phyloP scores from a whole-genome alignment of 1,140 invertebrate species.

The Ceratoteleas bidentatus region DNA sequence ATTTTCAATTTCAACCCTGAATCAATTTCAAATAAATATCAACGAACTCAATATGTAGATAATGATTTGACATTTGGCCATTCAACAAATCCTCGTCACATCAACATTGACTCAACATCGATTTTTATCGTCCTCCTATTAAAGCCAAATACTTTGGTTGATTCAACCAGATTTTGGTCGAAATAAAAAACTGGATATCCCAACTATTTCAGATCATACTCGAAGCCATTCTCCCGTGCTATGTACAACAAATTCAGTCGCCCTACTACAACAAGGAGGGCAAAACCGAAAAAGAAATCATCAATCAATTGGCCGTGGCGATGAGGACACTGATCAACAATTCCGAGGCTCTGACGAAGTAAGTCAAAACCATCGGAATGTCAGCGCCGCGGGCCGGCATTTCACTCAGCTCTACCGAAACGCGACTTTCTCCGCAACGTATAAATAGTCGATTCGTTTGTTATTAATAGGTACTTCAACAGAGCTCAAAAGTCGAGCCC shows the following conservation, averaged over 20 bases:
- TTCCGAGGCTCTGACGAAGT: slow-evolving; percentile 97
- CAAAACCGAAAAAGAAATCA: slow-evolving; percentile 96
- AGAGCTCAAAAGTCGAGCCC: slow-evolving; percentile 93
- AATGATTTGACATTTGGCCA: no score
- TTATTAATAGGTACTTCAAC: slow-evolving; percentile 89
- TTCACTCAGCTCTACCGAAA: not conserved
- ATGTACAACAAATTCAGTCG: slow-evolving; percentile 95
- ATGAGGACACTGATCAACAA: slow-evolving; percentile 98
- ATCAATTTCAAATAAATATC: no score
- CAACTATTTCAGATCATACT: slow-evolving; percentile 89
- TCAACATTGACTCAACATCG: no score
- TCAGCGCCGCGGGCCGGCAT: no score
- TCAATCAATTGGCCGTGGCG: slow-evolving; percentile 95
- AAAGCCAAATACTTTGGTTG: no score
- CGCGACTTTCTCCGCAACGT: slow-evolving; percentile 18
- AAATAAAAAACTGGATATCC: no score
- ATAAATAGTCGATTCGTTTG: slow-evolving; percentile 33
- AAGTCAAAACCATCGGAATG: slow-evolving; percentile 52
- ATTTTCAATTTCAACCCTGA: no score
- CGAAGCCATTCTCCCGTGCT: slow-evolving; percentile 97
- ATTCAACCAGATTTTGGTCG: no score
- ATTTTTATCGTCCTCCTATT: no score
- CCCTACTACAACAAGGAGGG: slow-evolving; percentile 93
- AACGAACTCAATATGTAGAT: no score
- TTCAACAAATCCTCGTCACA: no score